These are phyloP conservation scores for Rousettus leschenaultii DNA, from an alignment of 2,113 vertebrate species.

Conservation along the genomic window DNA sequence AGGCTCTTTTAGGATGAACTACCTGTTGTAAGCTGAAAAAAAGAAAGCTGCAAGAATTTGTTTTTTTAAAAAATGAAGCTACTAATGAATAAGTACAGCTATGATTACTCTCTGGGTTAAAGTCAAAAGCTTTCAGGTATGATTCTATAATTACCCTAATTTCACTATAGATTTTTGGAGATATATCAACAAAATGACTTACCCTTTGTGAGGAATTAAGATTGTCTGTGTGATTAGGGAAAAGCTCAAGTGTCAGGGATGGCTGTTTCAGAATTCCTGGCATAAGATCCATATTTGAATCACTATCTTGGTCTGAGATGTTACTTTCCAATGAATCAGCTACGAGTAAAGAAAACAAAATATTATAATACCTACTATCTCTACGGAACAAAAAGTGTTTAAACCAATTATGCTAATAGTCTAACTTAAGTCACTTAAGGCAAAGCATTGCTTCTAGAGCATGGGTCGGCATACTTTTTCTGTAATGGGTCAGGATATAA, in stretches of 20 bases:
- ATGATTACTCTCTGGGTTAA: not conserved
- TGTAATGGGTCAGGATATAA: not conserved
- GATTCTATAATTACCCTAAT: conserved; percentile 8
- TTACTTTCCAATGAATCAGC: conserved; percentile 93
- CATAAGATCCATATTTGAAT: conserved; percentile 90
- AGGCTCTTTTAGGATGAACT: not conserved
- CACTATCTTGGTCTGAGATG: conserved; percentile 90
- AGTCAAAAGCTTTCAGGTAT: not conserved
- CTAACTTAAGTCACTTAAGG: not conserved
- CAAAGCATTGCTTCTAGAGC: not conserved
- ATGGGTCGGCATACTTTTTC: not conserved
- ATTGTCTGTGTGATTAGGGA: conserved; percentile 93
- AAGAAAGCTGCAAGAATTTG: not conserved
- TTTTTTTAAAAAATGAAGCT: conserved; percentile 27
- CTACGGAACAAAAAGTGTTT: not conserved
- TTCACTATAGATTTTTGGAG: conserved; percentile 25
- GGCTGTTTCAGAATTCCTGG: conserved; percentile 90
- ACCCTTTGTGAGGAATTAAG: conserved; percentile 92
- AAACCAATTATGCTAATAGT: not conserved
- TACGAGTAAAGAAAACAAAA: conserved; percentile 72
- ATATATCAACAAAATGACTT: conserved; percentile 58
- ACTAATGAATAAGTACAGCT: conserved; percentile 16
- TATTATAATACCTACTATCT: conserved; percentile 24
- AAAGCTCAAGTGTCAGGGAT: conserved; percentile 93
- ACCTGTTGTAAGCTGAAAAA: conserved; percentile 18